Percentiles rank a stretch among this genome's conserved stretches.
phyloP scores from a whole-genome alignment of 2,113 vertebrate genomes.

The Nycticryphes semicollaris region DNA sequence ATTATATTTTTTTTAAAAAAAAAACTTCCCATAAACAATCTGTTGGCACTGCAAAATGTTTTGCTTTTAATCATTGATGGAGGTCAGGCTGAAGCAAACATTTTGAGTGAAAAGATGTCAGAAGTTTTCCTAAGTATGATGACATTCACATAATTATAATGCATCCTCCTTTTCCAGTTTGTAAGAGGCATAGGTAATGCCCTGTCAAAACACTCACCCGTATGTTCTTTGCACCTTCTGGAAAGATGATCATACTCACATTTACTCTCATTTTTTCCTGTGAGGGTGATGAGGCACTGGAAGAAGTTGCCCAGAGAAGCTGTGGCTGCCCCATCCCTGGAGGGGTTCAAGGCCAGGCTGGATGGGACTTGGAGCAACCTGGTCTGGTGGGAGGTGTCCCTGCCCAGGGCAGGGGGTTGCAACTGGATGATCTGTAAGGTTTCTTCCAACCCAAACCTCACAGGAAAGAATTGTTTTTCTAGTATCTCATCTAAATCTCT shows the following conservation, averaged over 20 bases:
- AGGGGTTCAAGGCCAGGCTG: no score
- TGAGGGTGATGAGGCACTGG: no score
- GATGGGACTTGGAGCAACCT: no score
- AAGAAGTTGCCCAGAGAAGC: no score
- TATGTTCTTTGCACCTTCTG: not conserved
- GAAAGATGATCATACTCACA: not conserved
- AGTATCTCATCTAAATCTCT: no score
- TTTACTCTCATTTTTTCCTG: not conserved
- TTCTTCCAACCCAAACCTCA: no score
- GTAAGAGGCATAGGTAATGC: not conserved
- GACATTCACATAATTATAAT: not conserved
- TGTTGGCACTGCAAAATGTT: constrained; percentile 20
- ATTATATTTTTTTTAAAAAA: constrained; percentile 34
- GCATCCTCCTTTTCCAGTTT: not conserved
- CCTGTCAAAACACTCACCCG: not conserved
- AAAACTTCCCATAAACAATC: constrained; percentile 11
- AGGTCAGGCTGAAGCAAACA: not conserved
- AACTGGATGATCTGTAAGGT: no score
- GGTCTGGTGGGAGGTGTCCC: no score
- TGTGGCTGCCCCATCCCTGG: no score
- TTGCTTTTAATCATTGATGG: not conserved
- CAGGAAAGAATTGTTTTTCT: no score
- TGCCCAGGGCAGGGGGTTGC: no score
- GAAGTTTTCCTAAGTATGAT: not conserved
- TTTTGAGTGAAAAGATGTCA: not conserved